Conservation (phyloP, 2,888 invertebrate species). For the Heliconius hortense region DNA sequence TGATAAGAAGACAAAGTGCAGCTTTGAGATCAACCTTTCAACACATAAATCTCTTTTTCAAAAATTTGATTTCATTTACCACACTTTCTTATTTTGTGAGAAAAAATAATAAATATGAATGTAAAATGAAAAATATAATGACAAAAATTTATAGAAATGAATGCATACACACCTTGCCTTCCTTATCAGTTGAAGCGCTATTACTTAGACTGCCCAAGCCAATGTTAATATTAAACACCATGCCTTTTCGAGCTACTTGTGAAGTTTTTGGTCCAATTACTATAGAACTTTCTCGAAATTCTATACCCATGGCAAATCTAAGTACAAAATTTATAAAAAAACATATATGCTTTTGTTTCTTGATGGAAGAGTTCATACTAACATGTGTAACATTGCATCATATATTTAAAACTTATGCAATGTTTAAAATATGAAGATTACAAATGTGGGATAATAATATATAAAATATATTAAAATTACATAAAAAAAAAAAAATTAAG, state of each 20-base stretch:
- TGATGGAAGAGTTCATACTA: too few species aligned
- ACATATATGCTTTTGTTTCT: too few species aligned
- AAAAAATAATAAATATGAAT: too few species aligned
- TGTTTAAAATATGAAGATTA: not conserved
- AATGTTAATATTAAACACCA: slow-evolving; percentile 98
- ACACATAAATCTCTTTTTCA: too few species aligned
- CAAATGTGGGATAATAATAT: not conserved
- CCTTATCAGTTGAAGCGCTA: slow-evolving; percentile 90
- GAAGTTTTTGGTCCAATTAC: slow-evolving; percentile 95
- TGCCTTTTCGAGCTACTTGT: slow-evolving; percentile 91
- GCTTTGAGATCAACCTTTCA: too few species aligned
- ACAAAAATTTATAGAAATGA: not conserved
- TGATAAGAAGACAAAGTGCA: too few species aligned
- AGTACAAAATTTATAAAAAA: slow-evolving; percentile 41
- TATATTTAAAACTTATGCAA: slow-evolving; percentile 7
- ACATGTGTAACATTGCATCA: not conserved
- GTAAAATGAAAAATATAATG: not conserved
- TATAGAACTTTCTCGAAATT: slow-evolving; percentile 97
- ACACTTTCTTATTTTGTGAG: too few species aligned
- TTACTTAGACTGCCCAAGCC: slow-evolving; percentile 94
- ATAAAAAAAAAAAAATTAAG: not conserved
- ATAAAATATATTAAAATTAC: not conserved
- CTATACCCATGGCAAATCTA: slow-evolving; percentile 97
- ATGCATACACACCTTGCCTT: slow-evolving; percentile 85
- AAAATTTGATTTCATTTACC: too few species aligned